phyloP scores from a whole-genome alignment of 2,113 vertebrate species.

The Recurvirostra avosetta region DNA sequence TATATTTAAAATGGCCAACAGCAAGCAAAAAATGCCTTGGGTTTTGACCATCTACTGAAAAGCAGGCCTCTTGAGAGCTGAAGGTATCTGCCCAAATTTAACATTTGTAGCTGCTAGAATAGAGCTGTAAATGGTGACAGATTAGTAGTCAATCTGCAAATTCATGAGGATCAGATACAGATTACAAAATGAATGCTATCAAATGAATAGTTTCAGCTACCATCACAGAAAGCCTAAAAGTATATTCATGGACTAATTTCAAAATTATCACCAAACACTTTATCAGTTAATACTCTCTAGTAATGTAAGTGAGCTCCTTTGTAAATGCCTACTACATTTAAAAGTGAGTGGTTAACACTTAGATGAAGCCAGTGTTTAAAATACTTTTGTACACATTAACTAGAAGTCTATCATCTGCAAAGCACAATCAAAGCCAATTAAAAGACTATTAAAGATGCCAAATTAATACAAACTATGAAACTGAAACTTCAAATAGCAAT shows the following conservation, averaged over 20 bases:
- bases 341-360: background rate
- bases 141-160: background rate
- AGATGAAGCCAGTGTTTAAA: background rate
- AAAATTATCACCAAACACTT: background rate
- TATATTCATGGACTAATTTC: background rate
- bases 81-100: background rate
- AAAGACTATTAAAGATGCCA: background rate
- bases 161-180: background rate
- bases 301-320: background rate
- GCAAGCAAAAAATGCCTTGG: background rate
- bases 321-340: background rate
- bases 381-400: background rate
- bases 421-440: background rate
- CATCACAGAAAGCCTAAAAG: background rate
- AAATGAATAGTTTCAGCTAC: background rate
- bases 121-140: background rate
- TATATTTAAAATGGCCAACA: background rate
- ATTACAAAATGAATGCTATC: background rate
- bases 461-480: background rate
- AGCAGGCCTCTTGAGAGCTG: background rate
- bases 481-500: background rate
- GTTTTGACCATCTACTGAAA: background rate
- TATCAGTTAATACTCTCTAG: background rate
- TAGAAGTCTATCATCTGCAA: background rate
- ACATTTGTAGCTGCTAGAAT: background rate